These are phyloP conservation scores for Sander vitreus DNA, from an alignment of 2,113 vertebrate genomes.

Conservation along the genomic window DNA sequence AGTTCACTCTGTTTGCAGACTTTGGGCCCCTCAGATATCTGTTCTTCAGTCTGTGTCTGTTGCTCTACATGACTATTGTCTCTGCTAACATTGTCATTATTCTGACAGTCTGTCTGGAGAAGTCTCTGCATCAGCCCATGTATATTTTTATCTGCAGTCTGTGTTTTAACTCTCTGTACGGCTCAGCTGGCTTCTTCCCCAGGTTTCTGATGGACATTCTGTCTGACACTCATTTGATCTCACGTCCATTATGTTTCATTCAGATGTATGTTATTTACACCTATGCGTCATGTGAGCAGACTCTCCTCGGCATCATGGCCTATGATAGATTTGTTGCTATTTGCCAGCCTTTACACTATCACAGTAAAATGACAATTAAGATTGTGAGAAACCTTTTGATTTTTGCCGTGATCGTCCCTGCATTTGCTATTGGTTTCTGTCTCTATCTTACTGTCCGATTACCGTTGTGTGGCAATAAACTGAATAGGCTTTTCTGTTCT, in stretches of 20 bases:
- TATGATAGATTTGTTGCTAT: conserved; percentile 52
- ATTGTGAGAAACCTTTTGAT: no score
- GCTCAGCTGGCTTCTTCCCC: conserved; percentile 51
- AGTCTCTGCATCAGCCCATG: conserved; percentile 55
- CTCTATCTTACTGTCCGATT: background rate
- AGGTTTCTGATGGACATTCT: conserved; percentile 40
- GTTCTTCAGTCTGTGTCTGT: conserved; percentile 38
- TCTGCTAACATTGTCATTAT: conserved; percentile 39
- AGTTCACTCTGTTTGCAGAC: conserved; percentile 37
- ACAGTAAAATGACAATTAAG: no score
- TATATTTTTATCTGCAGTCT: conserved; percentile 52
- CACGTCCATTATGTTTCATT: conserved; percentile 15
- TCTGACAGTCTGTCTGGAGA: conserved; percentile 23
- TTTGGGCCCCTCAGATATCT: conserved; percentile 7
- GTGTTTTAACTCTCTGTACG: conserved; percentile 50
- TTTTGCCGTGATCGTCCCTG: no score
- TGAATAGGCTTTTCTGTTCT: conserved; percentile 25
- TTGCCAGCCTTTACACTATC: conserved; percentile 38
- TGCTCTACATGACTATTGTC: conserved; percentile 35
- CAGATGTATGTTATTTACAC: conserved; percentile 40
- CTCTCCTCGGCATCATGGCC: conserved; percentile 36
- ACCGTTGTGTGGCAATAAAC: conserved; percentile 29
- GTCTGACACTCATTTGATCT: conserved; percentile 46
- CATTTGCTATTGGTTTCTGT: no score
- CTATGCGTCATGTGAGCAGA: background rate